Conservation (phyloP, 2,113 vertebrate species). For the Cebidichthys violaceus region DNA sequence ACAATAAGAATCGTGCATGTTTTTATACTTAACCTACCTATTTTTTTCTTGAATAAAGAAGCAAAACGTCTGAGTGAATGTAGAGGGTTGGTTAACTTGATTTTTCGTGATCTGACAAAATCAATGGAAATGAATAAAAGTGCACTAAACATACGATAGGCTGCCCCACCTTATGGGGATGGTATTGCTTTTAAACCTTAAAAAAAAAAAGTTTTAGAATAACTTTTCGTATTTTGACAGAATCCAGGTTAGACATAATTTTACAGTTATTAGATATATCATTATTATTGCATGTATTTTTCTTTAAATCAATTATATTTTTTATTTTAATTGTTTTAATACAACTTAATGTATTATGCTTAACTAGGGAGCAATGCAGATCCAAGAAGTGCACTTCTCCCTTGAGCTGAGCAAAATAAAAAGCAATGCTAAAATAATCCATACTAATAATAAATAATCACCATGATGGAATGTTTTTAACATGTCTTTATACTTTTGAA, state of each 20-base stretch:
- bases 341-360: neutral
- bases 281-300: neutral
- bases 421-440: neutral
- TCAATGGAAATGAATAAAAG: neutral
- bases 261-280: neutral
- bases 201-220: neutral
- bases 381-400: neutral
- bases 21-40: constrained; percentile 5
- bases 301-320: neutral
- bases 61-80: neutral
- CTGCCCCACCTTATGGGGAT: neutral
- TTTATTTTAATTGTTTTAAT: neutral
- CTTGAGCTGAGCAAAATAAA: neutral
- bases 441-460: neutral
- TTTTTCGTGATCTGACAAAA: neutral
- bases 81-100: neutral
- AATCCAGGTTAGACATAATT: neutral
- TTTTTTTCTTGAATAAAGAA: neutral
- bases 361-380: neutral
- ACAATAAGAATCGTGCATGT: neutral
- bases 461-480: neutral
- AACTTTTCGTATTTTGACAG: neutral
- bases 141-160: neutral
- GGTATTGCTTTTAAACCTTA: neutral
- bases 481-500: neutral